Evolutionary conservation across 2,888 invertebrate species (phyloP), one percentile per base, ranked within the genome.

Genomic region (Plutella xylostella): DNA sequence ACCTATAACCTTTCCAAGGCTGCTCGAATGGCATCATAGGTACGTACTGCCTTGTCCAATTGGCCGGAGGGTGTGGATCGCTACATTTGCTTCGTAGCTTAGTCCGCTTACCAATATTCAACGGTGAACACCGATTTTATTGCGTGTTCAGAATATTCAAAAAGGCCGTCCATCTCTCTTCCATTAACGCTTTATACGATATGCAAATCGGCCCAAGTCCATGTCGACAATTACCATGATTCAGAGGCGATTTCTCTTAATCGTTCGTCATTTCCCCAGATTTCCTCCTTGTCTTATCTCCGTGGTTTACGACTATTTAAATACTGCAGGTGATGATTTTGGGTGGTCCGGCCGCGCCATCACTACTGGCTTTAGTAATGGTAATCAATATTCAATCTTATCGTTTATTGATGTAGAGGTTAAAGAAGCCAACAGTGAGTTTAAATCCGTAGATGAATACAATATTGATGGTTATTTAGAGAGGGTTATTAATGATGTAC

Each of bases 391-490:
- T 2, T 37, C 12, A 18, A 20, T 20, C 20, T 37, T 19, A 37
- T 18, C 17, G 18, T 18, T 3, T 18, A 11, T 11, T 5, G 5
- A 28, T 28, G 28, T 28, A 28, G 28, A n/a, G 12, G 12, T 11
- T n/a, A 37, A 18, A 37, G 19, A 37, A 20, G 9, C 11, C 12
- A 12, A 37, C 11, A 20, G 11, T 37, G 12, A 19, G n/a, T 20
- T n/a, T 12, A n/a, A 4, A 12, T 28, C 11, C 11, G 7, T 37
- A 3, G 4, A 15, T 17, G 11, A 9, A 9, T 19, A 62, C 69
- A 70, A 79, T 76, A 73, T 80, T 76, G 76, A 39, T 76, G 78
- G 75, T 78, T 79, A 79, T 77, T 71, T 72, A 70, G 72, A 71
- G 58, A 60, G 60, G 60, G 61, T 78, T 79, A 79, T 80, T 79